Evolutionary conservation across 2,113 vertebrate species (phyloP), one percentile per base, ranked within the genome.

Genomic region (Tyrannus savana): DNA sequence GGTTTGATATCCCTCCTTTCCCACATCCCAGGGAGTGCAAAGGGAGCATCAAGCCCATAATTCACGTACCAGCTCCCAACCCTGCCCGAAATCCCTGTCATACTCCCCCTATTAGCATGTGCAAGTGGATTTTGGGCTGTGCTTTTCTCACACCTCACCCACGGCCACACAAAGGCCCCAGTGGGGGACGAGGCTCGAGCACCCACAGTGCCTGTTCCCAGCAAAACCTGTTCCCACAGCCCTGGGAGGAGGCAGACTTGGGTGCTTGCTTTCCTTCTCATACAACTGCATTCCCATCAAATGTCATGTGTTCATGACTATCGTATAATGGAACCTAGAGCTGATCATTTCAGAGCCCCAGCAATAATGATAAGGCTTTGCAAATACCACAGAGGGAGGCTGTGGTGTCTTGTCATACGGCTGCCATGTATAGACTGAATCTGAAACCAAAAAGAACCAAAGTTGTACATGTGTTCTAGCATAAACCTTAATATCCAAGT

Each of bases 291-390:
- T 47, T 79, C 74, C 75, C 67, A 67, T 76, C 13, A 42, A 69
- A 68, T 6, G 62, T 42, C 69, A 93, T 55, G 78, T 90, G 95
- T 93, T 94, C 93, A 79, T 76, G 94, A 73, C 89, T 91, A 13
- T 52, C 31, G 0, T 68, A 89, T 73, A 94, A 93, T 50, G 71
- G 89, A 95, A 92, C 58, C 91, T 69, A 89, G 62, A 87, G 37
- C 81, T 59, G 84, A 89, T 93, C 59, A 35, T 95, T 94, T 85
- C 66, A 87, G 88, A 94, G 84, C 63, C 72, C 58, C n/a, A 55
- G 81, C 84, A 82, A 77, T 95, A 69, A 91, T 2, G 52, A 53
- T 73, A 66, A 94, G 77, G 66, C 91, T 80, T 95, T 75, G 93
- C 66, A 91, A 95, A 94, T 28, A 50, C 81, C 71, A 77, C 3